Base-by-base conservation (phyloP, 1,140 invertebrate genomes). In the Teleogryllus occipitalis region DNA sequence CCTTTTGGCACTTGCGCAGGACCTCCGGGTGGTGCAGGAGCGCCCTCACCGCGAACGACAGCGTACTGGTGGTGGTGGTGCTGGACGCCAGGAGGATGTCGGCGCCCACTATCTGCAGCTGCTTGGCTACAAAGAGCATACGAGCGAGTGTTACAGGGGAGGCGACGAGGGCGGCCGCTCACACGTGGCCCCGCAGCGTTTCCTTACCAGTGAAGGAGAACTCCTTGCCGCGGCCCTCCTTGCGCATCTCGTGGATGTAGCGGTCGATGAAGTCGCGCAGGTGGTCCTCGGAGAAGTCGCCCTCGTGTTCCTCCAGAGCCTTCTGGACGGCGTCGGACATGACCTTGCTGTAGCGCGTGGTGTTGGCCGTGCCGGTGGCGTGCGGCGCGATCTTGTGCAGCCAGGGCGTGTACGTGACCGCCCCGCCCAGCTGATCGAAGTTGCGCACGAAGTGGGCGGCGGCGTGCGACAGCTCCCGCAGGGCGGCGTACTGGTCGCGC, bases 51-150 rank as follows among this genome's bases (percentile, higher is more conserved):
- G 89, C 86, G 82, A 89, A 91, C 0, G 88, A 87, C 10, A 92
- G 84, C 0, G 91, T 90, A 81, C 91, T 92, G 74, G 88, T 90
- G 0, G 92, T 93, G 0, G 92, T 93, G 83, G 93, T 91, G 7
- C 90, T 88, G 8, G 92, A 92, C 77, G 92, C 92, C 84, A 93
- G 87, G 47, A 94, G 90, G 75, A 93, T 86, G 83, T 94, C 92
- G 78, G 92, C 82, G 81, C 92, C 91, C 4, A 93, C 83, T 0
- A 91, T 87, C 78, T 91, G 82, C 14, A 94, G 84, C 84, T 92
- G 91, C 85, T 89, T 86, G 80, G 89, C 91, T 91, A 82, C 27
- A 39, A 39, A 39, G 5, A 5, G 27, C 27, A 5, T 39, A 5
- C 27, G 27, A 1, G 1, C 27, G 5, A 5, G 27, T 5, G 27